A percentile compares a stretch with the other conserved stretches of the same genome.
These are phyloP conservation scores for Phrynocephalus versicolor DNA, from an alignment of 2,113 vertebrate genomes.

Conservation along the genomic window DNA sequence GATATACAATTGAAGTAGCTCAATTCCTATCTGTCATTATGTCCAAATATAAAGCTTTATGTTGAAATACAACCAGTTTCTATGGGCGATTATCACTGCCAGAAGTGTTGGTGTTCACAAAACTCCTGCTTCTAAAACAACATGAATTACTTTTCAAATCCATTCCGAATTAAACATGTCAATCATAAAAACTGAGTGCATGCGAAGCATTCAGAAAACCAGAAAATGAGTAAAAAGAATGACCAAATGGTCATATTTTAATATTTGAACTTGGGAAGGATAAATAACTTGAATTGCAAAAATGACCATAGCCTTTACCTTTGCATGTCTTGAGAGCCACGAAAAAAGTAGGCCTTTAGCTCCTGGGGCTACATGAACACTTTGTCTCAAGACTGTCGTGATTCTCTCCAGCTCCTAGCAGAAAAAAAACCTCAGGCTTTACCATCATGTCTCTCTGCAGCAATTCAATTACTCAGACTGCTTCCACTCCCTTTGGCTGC, in stretches of 20 bases:
- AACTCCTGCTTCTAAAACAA: neutral
- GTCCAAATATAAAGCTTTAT: neutral
- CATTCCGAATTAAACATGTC: neutral
- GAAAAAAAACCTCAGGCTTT: constrained; percentile 20
- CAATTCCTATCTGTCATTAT: neutral
- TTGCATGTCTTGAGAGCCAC: constrained; percentile 11
- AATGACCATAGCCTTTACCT: constrained; percentile 1
- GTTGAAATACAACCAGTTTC: neutral
- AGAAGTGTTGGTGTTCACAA: neutral
- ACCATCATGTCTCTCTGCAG: constrained; percentile 10
- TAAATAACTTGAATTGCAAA: neutral
- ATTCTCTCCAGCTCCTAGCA: constrained; percentile 22
- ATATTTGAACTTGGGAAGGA: neutral
- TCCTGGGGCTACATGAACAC: constrained; percentile 3
- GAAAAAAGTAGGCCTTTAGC: neutral
- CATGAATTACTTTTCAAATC: neutral
- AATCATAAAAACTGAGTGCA: too few relatives aligned
- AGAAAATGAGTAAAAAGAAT: neutral
- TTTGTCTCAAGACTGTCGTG: constrained; percentile 8
- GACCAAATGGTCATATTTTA: neutral
- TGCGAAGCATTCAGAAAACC: neutral
- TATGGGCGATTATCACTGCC: neutral
- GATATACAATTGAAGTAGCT: neutral
- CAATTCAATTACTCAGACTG: constrained; percentile 18
- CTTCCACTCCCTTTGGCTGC: constrained; percentile 17